A percentile compares a stretch with the other conserved stretches of the same genome.
Evolutionary conservation across 2,113 vertebrate genomes (phyloP).

Genomic region (Daphoenositta chrysoptera): DNA sequence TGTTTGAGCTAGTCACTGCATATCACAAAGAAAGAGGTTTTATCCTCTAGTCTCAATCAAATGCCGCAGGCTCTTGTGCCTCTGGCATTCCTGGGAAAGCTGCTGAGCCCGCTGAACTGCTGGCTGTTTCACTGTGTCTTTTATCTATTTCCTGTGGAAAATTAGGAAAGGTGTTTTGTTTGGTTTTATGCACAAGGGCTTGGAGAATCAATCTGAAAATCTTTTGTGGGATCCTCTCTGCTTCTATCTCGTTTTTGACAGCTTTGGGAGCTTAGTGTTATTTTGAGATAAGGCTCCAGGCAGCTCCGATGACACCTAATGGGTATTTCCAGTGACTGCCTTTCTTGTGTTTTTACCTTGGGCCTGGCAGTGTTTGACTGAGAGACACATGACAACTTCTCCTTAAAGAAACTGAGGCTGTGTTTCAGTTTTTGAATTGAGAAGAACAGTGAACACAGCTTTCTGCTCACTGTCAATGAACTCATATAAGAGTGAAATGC

Average conservation of each 20-base stretch:
- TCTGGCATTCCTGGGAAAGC: neutral
- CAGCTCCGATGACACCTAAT: neutral
- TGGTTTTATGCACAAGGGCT: neutral
- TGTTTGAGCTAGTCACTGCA: neutral
- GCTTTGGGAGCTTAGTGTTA: neutral
- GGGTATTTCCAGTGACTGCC: neutral
- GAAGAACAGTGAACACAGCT: neutral
- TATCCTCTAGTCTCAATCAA: neutral
- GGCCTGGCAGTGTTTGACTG: neutral
- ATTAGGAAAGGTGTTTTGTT: neutral
- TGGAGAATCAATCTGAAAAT: neutral
- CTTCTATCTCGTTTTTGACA: neutral
- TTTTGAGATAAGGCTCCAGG: neutral
- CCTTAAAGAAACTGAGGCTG: neutral
- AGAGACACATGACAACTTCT: neutral
- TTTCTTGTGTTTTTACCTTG: neutral
- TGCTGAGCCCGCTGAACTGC: neutral
- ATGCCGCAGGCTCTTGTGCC: neutral
- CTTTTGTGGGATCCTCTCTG: neutral
- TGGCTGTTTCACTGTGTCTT: neutral
- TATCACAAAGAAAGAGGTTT: neutral
- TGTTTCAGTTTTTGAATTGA: neutral
- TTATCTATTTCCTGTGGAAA: neutral
- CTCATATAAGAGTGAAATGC: neutral
- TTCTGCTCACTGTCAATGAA: neutral